These are phyloP conservation scores for Apamea sordens DNA, from an alignment of 2,888 invertebrate genomes.

Conservation along the genomic window DNA sequence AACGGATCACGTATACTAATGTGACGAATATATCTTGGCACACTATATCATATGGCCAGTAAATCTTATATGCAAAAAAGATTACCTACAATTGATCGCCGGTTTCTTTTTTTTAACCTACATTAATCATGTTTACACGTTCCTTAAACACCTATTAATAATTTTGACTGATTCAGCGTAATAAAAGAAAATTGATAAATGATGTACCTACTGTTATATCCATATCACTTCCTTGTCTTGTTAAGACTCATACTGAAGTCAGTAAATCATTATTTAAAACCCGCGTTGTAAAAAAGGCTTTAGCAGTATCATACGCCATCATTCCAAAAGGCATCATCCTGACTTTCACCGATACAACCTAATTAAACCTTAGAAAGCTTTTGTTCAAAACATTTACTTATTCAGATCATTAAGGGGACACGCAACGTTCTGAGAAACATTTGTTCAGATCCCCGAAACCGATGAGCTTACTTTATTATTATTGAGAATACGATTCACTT, in stretches of 20 bases:
- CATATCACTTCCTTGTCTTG: slow-evolving; percentile 23
- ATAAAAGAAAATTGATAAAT: slow-evolving; percentile 36
- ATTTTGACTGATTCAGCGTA: slow-evolving; percentile 39
- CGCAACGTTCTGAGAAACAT: slow-evolving; percentile 80
- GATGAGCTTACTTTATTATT: slow-evolving; percentile 81
- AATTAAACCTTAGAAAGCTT: slow-evolving; percentile 66
- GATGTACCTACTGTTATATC: slow-evolving; percentile 41
- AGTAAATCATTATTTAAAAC: slow-evolving; percentile 30
- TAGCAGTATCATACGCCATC: slow-evolving; percentile 35
- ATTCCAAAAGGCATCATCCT: slow-evolving; percentile 43
- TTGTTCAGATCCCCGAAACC: slow-evolving; percentile 79
- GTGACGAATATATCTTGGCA: slow-evolving; percentile 21
- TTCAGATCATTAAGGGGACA: slow-evolving; percentile 68
- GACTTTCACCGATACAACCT: slow-evolving; percentile 61
- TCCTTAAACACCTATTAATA: slow-evolving; percentile 56
- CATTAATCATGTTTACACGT: slow-evolving; percentile 61
- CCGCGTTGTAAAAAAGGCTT: slow-evolving; percentile 4
- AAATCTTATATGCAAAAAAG: slow-evolving; percentile 54
- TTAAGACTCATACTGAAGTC: slow-evolving; percentile 11
- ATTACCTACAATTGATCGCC: slow-evolving; percentile 43
- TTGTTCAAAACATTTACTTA: slow-evolving; percentile 66
- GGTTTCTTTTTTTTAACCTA: slow-evolving; percentile 34
- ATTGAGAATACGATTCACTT: slow-evolving; percentile 74
- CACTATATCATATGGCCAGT: slow-evolving; percentile 27
- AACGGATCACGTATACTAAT: slow-evolving; percentile 26